Evolutionary conservation across 2,113 vertebrate genomes (phyloP), one percentile per base, ranked within the genome.

Genomic region (Elephas maximus): DNA sequence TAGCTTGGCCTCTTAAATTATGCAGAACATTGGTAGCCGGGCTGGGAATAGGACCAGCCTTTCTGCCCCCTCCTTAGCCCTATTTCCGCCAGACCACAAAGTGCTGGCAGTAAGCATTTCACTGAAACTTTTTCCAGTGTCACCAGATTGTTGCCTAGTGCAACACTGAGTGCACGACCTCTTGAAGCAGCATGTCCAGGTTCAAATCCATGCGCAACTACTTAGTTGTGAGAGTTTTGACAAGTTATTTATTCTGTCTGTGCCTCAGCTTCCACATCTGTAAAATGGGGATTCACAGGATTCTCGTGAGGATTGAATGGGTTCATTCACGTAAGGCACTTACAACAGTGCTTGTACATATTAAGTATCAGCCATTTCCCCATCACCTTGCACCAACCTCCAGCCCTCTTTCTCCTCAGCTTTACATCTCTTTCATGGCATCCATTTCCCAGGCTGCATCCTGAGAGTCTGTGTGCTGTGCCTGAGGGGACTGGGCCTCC

Each of bases 401-500:
- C 69, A 24, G 8, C 2, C 15, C 45, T 65, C n/a, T 33, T 69
- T 77, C n/a, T 8, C 33, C 41, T 62, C 20, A 37, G 73, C 3
- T 28, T 14, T 41, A 9, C 1, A 1, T 4, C 21, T 3, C 3
- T 10, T 7, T 26, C 45, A 15, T 17, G 6, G 60, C 18, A 0
- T 71, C 63, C 30, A 5, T 28, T 51, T 62, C 81, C 53, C 69
- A 44, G 0, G 1, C 69, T 44, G 17, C 33, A 33, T 15, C 18
- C 24, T 67, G 44, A 62, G 51, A 2, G 15, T 14, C 45, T 33
- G 6, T 51, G 37, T 17, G 26, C 48, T 81, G 5, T 12, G 30
- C 30, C 77, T 23, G 4, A 81, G 17, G 30, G n/a, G 15, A 33
- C 4, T 18, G 69, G 57, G 14, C 80, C 57, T 60, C 90, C 71